Conservation (phyloP, 2,888 invertebrate species). For the Erebia aethiops region DNA sequence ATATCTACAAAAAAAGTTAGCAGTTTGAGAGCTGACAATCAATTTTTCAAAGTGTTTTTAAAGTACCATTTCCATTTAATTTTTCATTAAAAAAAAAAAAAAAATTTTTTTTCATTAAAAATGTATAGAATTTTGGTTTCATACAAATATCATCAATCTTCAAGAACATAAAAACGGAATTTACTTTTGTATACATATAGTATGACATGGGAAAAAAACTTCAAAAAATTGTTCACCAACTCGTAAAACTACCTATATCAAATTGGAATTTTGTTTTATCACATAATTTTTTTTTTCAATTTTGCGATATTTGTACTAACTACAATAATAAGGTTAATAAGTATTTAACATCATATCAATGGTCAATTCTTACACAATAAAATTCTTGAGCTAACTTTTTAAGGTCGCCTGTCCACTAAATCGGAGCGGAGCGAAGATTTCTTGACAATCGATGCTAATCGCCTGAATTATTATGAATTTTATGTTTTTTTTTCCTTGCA, state of each 20-base stretch:
- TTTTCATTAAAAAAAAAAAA: neutral
- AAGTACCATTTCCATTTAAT: neutral
- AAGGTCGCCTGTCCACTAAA: neutral
- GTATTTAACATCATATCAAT: neutral
- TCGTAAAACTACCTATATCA: neutral
- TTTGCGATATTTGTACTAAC: constrained; percentile 10
- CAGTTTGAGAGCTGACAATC: neutral
- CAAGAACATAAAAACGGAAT: neutral
- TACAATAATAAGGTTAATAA: neutral
- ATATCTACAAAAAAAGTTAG: constrained; percentile 1
- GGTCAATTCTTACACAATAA: constrained; percentile 2
- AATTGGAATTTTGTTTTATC: constrained; percentile 12
- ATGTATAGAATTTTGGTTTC: neutral
- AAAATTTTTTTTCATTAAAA: too few species aligned
- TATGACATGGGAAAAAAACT: too few species aligned
- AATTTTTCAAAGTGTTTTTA: neutral
- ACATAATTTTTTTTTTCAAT: neutral
- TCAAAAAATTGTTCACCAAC: neutral
- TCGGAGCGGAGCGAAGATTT: too few species aligned
- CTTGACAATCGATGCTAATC: too few species aligned
- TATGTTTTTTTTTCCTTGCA: too few species aligned
- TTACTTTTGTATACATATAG: neutral
- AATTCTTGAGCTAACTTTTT: neutral
- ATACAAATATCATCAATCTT: too few species aligned
- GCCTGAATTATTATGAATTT: too few species aligned